Base-by-base conservation (phyloP, 1,140 invertebrate species). In the Tenebrio molitor region DNA sequence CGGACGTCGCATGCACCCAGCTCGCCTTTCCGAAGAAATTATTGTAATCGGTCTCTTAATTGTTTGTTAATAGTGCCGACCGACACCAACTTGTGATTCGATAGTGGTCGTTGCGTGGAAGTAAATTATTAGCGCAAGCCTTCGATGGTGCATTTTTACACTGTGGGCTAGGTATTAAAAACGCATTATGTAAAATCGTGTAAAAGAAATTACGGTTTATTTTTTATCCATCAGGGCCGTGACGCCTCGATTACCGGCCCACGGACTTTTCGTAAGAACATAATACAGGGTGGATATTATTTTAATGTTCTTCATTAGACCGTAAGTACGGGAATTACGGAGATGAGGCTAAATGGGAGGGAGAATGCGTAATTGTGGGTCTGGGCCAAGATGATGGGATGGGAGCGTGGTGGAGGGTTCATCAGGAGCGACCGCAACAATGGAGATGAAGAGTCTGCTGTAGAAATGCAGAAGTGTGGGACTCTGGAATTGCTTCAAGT, bases 161-260 rank as follows among this genome's bases (percentile, higher is more conserved):
- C 50, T 58, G 21, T 25, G 2, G 23, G 50, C 21, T 58, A 14
- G 19, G 50, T 58, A 58, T 58, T 58, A 58, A 58, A 58, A 58
- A 58, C 50, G 50, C 50, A 58, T 58, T 58, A 58, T 58, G 50
- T 58, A 58, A 58, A 58, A 58, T 58, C 50, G 50, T 58, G 50
- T 15, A 58, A 25, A 58, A 58, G 50, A 58, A 58, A 58, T 58
- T 58, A 58, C 14, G 50, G 50, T 39, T 39, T 39, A 12, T 21
- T 29, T 25, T 58, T 58, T 53, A 23, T 58, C n/a, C 50, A 17
- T 58, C 23, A 58, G 50, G n/a, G 10, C 50, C 50, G 50, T 58
- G 50, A 58, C 50, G 50, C n/a, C 50, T 58, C 50, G 50, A 58
- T 58, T 58, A 58, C 50, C 23, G 7, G 15, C 36, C 7, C 12